phyloP scores from a whole-genome alignment of 2,797 vertebrate species.

The Potorous gilbertii region DNA sequence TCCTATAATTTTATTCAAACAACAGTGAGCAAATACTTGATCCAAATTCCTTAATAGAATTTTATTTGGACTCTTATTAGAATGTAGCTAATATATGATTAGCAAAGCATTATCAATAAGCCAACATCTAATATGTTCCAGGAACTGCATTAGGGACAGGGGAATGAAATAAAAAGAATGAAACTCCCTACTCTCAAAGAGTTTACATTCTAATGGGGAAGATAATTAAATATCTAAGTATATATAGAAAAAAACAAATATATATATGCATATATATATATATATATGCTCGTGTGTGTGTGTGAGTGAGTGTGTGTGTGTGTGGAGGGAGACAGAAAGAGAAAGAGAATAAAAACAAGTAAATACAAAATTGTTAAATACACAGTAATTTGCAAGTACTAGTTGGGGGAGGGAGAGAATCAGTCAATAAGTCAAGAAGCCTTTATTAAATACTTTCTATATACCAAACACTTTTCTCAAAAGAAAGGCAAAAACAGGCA shows the following conservation, averaged over 20 bases:
- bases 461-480: too few relatives aligned
- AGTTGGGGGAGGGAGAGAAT: neutral
- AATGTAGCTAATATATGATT: neutral
- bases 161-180: neutral
- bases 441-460: too few relatives aligned
- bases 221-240: neutral
- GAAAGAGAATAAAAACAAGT: neutral
- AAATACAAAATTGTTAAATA: neutral
- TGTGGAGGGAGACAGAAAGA: too few relatives aligned
- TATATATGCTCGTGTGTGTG: too few relatives aligned
- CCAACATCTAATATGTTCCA: neutral
- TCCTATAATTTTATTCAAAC: constrained; percentile 68
- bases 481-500: neutral
- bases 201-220: neutral
- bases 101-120: neutral
- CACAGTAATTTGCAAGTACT: neutral
- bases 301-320: too few relatives aligned
- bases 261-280: too few relatives aligned
- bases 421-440: too few relatives aligned
- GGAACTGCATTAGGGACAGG: neutral
- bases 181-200: neutral
- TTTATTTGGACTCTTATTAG: constrained; percentile 47
- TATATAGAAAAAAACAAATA: neutral
- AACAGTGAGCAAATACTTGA: constrained; percentile 59
- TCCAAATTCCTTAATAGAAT: constrained; percentile 48